phyloP scores from a whole-genome alignment of 2,888 invertebrate genomes.

The Trissolcus japonicus region DNA sequence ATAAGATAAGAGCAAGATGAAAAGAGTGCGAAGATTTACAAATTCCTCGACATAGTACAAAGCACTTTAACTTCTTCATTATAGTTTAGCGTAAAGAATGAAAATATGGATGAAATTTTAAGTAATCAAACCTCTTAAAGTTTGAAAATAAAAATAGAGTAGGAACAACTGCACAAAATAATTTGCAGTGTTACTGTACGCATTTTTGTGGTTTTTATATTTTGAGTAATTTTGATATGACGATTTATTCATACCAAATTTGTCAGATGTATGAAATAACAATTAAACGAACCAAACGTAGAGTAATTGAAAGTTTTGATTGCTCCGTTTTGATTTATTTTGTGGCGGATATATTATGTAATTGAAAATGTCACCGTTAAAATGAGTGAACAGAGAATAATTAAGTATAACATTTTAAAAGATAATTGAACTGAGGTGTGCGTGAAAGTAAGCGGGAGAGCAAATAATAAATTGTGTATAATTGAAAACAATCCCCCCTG shows the following conservation, averaged over 20 bases:
- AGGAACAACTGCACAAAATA: conserved; percentile 31
- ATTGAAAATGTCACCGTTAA: neutral
- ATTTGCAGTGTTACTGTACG: conserved; percentile 22
- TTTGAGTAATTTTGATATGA: conserved; percentile 10
- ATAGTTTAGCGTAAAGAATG: conserved; percentile 64
- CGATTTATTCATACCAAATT: neutral
- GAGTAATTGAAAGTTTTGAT: neutral
- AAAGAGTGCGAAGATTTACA: conserved; percentile 69
- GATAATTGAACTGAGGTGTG: conserved; percentile 32
- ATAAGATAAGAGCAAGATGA: conserved; percentile 43
- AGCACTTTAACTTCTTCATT: conserved; percentile 72
- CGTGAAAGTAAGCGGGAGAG: conserved; percentile 50
- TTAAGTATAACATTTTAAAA: conserved; percentile 1
- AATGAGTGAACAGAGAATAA: neutral
- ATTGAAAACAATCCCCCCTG: conserved; percentile 66
- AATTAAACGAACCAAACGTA: neutral
- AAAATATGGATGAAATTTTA: conserved; percentile 3
- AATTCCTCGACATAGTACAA: conserved; percentile 77
- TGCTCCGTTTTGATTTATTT: neutral
- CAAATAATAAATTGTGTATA: conserved; percentile 63
- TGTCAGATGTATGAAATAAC: neutral
- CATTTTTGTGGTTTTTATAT: conserved; percentile 12
- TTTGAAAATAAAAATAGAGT: conserved; percentile 59
- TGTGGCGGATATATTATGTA: neutral
- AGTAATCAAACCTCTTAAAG: neutral